Base-by-base conservation (phyloP, 2,888 invertebrate species). In the Euplagia quadripunctaria region DNA sequence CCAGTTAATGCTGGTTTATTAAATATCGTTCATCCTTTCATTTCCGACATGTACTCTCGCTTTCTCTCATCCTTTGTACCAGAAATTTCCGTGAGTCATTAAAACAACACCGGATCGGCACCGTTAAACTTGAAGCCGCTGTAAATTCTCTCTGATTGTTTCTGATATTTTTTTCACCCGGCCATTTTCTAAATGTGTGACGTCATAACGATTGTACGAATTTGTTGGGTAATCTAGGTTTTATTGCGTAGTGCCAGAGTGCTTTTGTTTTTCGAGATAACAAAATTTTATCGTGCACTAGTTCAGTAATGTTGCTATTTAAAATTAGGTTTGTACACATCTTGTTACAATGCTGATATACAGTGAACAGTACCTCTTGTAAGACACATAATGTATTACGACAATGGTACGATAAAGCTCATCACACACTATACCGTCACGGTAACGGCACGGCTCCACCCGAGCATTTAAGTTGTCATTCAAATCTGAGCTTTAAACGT, bases 131-230 rank as follows among this genome's bases (percentile, higher is more conserved):
- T 88, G 90, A 88, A 88, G 87, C 87, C 80, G 87, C 85, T 87
- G 89, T 92, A 92, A 93, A 93, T 93, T 91, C 83, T 79, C 82
- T 82, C 88, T 87, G 91, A 92, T 91, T 90, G 90, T 90, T 90
- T 92, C 90, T 90, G 89, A 87, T 84, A 82, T 83, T 86, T 80
- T 82, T 85, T 81, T 31, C 68, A 46, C 68, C 69, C 61, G 73
- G 68, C 75, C 76, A 76, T 80, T 80, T 77, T 73, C 55, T 58
- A 72, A 77, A 78, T 76, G 72, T 77, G 79, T 82, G 82, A 79
- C 80, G 78, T 80, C 75, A 73, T 80, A 80, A 83, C 72, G 67
- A 68, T 66, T 65, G 67, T 74, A 77, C 76, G 68, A 83, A 77
- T 77, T 82, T 75, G 52, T 74, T 67, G 69, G n/a, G 64, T 70